Evolutionary conservation across 2,797 vertebrate species (phyloP).

Genomic region (Amphiprion clarkii): DNA sequence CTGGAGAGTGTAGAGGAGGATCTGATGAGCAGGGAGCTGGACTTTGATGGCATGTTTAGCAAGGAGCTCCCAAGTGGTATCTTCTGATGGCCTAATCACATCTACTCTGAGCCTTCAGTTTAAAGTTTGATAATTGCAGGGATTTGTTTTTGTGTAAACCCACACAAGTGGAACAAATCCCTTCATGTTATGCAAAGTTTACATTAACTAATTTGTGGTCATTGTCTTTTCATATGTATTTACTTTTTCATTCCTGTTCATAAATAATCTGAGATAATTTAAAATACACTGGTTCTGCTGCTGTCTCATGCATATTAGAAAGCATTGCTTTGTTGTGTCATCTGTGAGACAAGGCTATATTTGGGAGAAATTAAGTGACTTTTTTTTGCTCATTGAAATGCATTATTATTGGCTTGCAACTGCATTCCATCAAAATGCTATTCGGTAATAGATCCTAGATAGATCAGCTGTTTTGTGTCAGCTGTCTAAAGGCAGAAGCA

Average conservation of each 20-base stretch:
- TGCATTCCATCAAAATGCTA: slow-evolving; percentile 47
- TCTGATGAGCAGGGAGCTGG: slow-evolving; percentile 96
- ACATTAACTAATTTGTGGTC: slow-evolving; percentile 64
- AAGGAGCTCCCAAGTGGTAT: slow-evolving; percentile 96
- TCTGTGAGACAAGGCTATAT: slow-evolving; percentile 17
- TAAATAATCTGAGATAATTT: slow-evolving; percentile 48
- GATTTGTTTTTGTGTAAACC: slow-evolving; percentile 56
- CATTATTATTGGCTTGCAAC: slow-evolving; percentile 58
- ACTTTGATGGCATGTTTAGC: slow-evolving; percentile 98
- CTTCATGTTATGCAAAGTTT: slow-evolving; percentile 77
- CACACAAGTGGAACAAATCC: slow-evolving; percentile 57
- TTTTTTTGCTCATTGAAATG: slow-evolving; percentile 55
- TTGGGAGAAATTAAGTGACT: slow-evolving; percentile 23
- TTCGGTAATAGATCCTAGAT: slow-evolving; percentile 56
- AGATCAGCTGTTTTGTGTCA: slow-evolving; percentile 17
- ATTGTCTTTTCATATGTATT: slow-evolving; percentile 49
- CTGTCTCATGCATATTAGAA: slow-evolving; percentile 39
- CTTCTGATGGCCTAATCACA: slow-evolving; percentile 85
- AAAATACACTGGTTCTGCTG: slow-evolving; percentile 56
- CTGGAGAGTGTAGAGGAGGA: slow-evolving; percentile 97
- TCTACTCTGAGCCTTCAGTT: slow-evolving; percentile 48
- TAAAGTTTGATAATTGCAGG: slow-evolving; percentile 57
- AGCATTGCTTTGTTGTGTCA: slow-evolving; percentile 51
- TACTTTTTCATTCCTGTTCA: slow-evolving; percentile 52
- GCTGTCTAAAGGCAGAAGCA: slow-evolving; percentile 16